Percentiles rank a stretch among this genome's conserved stretches.
Evolutionary conservation across 2,888 invertebrate genomes (phyloP).

Genomic region (Neoascia interrupta): DNA sequence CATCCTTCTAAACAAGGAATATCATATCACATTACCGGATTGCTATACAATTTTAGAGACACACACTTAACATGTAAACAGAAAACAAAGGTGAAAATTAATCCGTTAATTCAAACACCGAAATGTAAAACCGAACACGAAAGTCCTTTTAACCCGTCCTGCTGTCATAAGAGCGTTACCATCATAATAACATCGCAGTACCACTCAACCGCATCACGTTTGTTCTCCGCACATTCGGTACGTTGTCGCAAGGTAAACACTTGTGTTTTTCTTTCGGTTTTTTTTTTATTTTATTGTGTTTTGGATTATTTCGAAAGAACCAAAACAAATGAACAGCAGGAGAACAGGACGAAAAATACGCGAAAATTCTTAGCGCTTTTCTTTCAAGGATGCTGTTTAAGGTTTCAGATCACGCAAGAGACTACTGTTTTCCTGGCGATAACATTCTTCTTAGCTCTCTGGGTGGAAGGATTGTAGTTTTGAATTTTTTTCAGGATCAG

Average conservation of each 20-base stretch:
- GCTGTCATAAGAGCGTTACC: constrained; percentile 1
- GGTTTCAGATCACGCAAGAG: constrained; percentile 60
- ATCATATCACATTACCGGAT: constrained; percentile 20
- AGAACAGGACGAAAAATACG: constrained; percentile 38
- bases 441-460: constrained; percentile 25
- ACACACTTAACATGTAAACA: not conserved
- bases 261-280: constrained; percentile 6
- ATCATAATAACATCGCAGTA: constrained; percentile 21
- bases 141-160: constrained; percentile 39
- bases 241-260: constrained; percentile 25
- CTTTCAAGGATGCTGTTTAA: constrained; percentile 42
- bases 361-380: constrained; percentile 7
- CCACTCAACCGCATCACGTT: constrained; percentile 44
- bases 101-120: constrained; percentile 50
- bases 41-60: not conserved
- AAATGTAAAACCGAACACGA: constrained; percentile 30
- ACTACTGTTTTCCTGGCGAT: constrained; percentile 44
- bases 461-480: constrained; percentile 10
- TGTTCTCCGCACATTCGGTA: no score
- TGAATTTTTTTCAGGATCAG: constrained; percentile 9
- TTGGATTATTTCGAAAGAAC: constrained; percentile 9
- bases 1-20: no score
- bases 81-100: constrained; percentile 13
- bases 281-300: not conserved
- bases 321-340: not conserved